Evolutionary conservation across 1,140 invertebrate genomes (phyloP), one percentile per base, ranked within the genome.

Genomic region (Zaprionus kolodkinae): DNA sequence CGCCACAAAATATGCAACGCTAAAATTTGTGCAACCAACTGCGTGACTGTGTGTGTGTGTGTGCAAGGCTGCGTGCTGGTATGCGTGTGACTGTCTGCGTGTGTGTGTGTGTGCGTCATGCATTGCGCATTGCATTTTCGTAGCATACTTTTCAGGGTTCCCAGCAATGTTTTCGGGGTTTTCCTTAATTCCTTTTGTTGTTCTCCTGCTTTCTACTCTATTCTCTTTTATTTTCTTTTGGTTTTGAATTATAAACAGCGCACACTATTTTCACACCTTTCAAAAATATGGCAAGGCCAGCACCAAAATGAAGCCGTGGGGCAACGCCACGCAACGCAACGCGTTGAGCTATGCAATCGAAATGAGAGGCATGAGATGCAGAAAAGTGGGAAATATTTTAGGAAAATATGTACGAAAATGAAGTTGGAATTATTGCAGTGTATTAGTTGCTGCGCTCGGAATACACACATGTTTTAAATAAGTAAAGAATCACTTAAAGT

Each of bases 1-100:
- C 84, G 68, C 84, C 84, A 80, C 83, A 87, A 87, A 87, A 87
- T 87, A 87, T 87, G 84, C 80, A 88, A 75, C 70, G 75, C 65
- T 78, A 76, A 89, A 72, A 80, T 87, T 78, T 88, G 63, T 68
- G 73, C 83, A 86, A 55, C 69, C 62, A 80, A 78, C 67, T 59
- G 61, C 52, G 64, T 48, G 56, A 45, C 54, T 36, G 27, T 55
- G 17, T 52, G 52, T 33, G 35, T 45, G 17, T 36, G 38, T n/a
- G 48, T 33, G 45, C 25, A 30, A 30, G 27, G 27, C 27, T 40
- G 57, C 40, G 30, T 55, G 67, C 56, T 15, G 54, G 73, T 56
- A 50, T 30, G 27, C n/a, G n/a, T 30, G 27, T 30, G 21, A 21
- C 1, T 65, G 55, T 69, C 48, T 70, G 78, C 72, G 67, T 69